Percentiles rank a stretch among this genome's conserved stretches.
phyloP scores from a whole-genome alignment of 2,113 vertebrate species.

The Stegostoma tigrinum region DNA sequence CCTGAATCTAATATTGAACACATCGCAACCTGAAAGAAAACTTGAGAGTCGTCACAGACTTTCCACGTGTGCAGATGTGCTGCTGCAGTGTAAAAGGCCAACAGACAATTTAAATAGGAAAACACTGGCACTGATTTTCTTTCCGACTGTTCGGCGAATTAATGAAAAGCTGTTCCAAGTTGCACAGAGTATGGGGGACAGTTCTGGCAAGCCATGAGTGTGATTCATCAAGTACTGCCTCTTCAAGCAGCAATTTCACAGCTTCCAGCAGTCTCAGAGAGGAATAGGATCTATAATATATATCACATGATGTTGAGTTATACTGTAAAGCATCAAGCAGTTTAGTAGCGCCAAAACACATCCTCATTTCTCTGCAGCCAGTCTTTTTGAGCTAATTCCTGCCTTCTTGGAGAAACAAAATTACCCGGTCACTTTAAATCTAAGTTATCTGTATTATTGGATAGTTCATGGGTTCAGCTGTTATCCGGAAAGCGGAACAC shows the following conservation, averaged over 20 bases:
- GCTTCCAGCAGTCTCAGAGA: background rate
- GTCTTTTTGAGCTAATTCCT: background rate
- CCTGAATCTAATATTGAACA: background rate
- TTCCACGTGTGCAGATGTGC: background rate
- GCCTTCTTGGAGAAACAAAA: background rate
- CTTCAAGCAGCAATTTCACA: background rate
- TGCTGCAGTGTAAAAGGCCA: background rate
- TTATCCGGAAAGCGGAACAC: slow-evolving; percentile 26
- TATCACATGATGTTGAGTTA: background rate
- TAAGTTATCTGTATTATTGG: background rate
- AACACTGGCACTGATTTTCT: background rate
- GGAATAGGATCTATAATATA: background rate
- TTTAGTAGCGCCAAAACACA: background rate
- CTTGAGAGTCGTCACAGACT: background rate
- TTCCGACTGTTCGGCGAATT: background rate
- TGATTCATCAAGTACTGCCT: background rate
- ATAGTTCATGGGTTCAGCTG: slow-evolving; percentile 43
- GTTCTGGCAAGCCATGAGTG: background rate
- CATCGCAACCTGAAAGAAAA: background rate
- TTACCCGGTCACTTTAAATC: slow-evolving; percentile 7
- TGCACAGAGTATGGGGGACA: background rate
- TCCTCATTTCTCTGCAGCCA: background rate
- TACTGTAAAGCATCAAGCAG: background rate
- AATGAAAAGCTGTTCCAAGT: background rate
- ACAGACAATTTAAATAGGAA: background rate